phyloP scores from a whole-genome alignment of 2,888 invertebrate genomes.

The Conus canariensis region DNA sequence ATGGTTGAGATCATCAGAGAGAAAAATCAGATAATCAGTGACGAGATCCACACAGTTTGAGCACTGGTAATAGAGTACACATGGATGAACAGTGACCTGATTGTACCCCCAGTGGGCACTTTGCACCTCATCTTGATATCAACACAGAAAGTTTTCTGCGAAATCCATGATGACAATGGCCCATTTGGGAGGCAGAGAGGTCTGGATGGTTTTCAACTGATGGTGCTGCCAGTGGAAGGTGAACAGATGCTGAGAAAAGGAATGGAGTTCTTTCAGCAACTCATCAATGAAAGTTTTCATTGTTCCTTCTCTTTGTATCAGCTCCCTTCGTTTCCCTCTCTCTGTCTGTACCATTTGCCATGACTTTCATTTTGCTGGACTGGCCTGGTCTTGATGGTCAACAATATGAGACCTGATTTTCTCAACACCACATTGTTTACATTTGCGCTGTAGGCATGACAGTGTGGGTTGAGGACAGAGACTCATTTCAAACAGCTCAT shows the following conservation, averaged over 20 bases:
- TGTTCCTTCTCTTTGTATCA: not conserved
- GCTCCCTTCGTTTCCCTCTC: not conserved
- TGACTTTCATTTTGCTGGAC: not conserved
- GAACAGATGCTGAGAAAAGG: not conserved
- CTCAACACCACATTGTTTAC: not conserved
- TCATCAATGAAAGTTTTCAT: not conserved
- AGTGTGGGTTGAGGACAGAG: not conserved
- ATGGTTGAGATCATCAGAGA: constrained; percentile 29
- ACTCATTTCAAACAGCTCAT: not conserved
- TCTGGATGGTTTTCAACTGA: not conserved
- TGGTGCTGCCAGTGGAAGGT: not conserved
- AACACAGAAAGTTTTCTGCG: constrained; percentile 48
- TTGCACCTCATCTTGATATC: constrained; percentile 47
- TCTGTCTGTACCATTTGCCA: constrained; percentile 5
- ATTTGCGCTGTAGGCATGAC: not conserved
- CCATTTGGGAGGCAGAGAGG: not conserved
- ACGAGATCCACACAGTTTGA: not conserved
- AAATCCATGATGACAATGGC: constrained; percentile 47
- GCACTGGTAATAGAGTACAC: constrained; percentile 40
- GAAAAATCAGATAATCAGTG: constrained; percentile 16
- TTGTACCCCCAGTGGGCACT: constrained; percentile 45
- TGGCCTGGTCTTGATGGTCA: not conserved
- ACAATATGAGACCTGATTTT: not conserved
- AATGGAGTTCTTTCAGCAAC: not conserved
- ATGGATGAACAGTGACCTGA: constrained; percentile 46